Base-by-base conservation (phyloP, 2,113 vertebrate genomes). In the Osmerus eperlanus region DNA sequence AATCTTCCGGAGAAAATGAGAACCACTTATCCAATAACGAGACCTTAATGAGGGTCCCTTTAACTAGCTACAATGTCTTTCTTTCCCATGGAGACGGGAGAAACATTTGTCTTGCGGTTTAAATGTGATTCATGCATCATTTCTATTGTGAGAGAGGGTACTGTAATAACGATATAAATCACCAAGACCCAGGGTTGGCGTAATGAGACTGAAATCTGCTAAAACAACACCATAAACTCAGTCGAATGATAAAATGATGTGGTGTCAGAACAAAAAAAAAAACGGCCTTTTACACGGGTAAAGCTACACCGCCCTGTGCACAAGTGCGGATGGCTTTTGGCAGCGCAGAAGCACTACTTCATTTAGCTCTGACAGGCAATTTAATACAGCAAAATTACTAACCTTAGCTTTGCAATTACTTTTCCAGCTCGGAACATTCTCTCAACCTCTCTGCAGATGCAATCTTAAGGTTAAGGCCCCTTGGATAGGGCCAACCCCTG, bases 21-120 rank as follows among this genome's bases (percentile, higher is more conserved):
- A 89, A 86, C 84, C 90, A 91, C 88, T 91, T 92, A 91, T 90
- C 88, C 90, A 91, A 86, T 91, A 90, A 91, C 88, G 85, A 89
- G 89, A 87, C 84, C 87, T 85, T 92, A 91, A 92, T 91, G 90
- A 91, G 90, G 88, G 87, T 86, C 86, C 88, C 88, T 89, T 89
- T 91, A 91, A 92, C 89, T 87, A 90, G 89, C 85, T 85, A 80
- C 84, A 81, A 81, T 81, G 81, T 81, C 89, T 87, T 25, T 86
- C 78, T 86, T 87, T 86, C 82, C 86, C 86, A 87, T 60, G 76
- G 84, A 90, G 66, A 36, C 52, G 18, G 54, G 7, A 18, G 89
- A 89, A 87, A 86, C 91, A 90, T 91, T 91, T 90, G 84, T 90
- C 90, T 89, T 87, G 82, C 82, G 81, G 86, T 86, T 88, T 89